Evolutionary conservation across 2,888 invertebrate species (phyloP).

Genomic region (Pelosia muscerda): DNA sequence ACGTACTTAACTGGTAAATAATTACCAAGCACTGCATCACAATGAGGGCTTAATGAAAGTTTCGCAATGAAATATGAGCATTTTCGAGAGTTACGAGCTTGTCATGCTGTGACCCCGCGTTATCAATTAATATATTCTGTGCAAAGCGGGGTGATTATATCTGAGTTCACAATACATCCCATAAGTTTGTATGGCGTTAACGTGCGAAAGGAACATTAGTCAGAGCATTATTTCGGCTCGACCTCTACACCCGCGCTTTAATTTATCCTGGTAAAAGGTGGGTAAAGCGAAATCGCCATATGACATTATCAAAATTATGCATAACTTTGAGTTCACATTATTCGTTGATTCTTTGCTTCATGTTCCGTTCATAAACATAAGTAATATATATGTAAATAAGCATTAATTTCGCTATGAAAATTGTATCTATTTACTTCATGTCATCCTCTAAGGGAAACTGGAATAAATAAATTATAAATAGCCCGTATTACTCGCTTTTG

Average conservation of each 20-base stretch:
- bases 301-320: not conserved
- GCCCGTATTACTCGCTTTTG: not conserved
- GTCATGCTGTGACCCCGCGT: constrained; percentile 66
- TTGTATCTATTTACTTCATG: not conserved
- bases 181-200: constrained; percentile 5
- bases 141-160: constrained; percentile 58
- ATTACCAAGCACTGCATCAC: constrained; percentile 25
- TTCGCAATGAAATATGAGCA: constrained; percentile 68
- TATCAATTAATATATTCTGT: constrained; percentile 79
- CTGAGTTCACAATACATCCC: constrained; percentile 20
- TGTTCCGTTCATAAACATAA: not conserved
- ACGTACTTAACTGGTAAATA: constrained; percentile 16
- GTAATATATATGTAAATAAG: not conserved
- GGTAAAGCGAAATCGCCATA: not conserved
- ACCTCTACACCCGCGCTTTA: not conserved
- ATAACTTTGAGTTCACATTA: not conserved
- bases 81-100: constrained; percentile 70
- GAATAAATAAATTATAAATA: not conserved
- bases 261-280: not conserved
- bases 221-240: not conserved
- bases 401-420: not conserved
- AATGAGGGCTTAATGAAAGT: constrained; percentile 62
- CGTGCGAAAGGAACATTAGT: not conserved
- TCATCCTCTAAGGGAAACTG: not conserved
- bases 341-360: not conserved